phyloP scores from a whole-genome alignment of 2,113 vertebrate genomes.

The Phylloscopus whistleri region DNA sequence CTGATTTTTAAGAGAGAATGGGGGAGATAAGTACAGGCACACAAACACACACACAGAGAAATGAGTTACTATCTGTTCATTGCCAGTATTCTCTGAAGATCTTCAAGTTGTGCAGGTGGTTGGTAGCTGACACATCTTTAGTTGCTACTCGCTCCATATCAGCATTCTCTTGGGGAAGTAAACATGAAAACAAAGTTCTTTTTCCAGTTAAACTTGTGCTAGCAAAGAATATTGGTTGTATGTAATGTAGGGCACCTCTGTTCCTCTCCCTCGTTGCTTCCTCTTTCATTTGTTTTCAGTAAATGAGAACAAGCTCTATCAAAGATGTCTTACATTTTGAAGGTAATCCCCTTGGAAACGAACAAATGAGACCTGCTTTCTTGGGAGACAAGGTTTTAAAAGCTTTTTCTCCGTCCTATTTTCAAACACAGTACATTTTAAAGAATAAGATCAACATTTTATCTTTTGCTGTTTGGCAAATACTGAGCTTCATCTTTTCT shows the following conservation, averaged over 20 bases:
- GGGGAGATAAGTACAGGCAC: not conserved
- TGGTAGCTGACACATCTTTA: not conserved
- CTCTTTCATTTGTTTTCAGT: conserved; percentile 35
- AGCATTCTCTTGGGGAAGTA: not conserved
- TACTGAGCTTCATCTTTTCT: not conserved
- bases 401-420: not conserved
- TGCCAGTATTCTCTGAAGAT: conserved; percentile 27
- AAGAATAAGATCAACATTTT: not conserved
- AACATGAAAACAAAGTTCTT: not conserved
- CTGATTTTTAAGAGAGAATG: not conserved
- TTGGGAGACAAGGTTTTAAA: conserved; percentile 2
- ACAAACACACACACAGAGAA: not conserved
- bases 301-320: conserved; percentile 42
- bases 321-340: conserved; percentile 32
- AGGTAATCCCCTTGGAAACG: conserved; percentile 17
- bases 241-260: not conserved
- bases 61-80: not conserved
- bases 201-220: conserved; percentile 7
- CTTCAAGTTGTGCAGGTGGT: conserved; percentile 15
- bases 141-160: not conserved
- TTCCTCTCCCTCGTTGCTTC: not conserved
- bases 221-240: not conserved
- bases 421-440: not conserved
- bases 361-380: not conserved
- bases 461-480: not conserved